phyloP scores from a whole-genome alignment of 2,888 invertebrate species.

The Platycheirus rosarum region DNA sequence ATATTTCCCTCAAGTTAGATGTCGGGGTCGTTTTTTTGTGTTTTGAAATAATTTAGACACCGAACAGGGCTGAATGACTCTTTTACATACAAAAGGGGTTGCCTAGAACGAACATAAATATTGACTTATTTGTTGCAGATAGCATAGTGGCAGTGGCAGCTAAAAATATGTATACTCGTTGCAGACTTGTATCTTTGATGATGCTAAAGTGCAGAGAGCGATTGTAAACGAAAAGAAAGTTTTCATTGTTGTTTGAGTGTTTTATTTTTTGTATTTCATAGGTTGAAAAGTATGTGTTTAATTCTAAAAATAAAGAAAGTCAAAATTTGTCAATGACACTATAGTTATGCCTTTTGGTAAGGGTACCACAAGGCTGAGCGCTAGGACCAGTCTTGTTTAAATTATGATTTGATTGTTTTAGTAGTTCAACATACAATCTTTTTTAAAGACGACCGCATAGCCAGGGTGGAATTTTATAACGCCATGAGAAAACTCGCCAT shows the following conservation, averaged over 20 bases:
- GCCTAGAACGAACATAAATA: conserved; percentile 16
- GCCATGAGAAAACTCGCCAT: too few species aligned
- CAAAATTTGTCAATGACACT: too few species aligned
- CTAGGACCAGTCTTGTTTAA: too few species aligned
- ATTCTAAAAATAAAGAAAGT: neutral
- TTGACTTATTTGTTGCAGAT: conserved; percentile 18
- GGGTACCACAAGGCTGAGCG: too few species aligned
- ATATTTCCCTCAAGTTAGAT: neutral
- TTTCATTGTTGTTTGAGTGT: neutral
- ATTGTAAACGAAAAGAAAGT: neutral
- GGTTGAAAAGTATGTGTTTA: too few species aligned
- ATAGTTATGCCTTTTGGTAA: too few species aligned
- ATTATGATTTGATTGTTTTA: too few species aligned
- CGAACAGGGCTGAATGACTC: conserved; percentile 8
- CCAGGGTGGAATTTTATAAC: too few species aligned
- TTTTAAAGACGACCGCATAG: too few species aligned
- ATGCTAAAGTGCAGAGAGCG: conserved; percentile 17
- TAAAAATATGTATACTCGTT: neutral
- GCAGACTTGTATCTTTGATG: conserved; percentile 12
- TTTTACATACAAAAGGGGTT: neutral
- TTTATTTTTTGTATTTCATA: too few species aligned
- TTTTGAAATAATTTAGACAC: conserved; percentile 23
- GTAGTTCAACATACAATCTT: too few species aligned
- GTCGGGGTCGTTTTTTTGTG: conserved; percentile 27
- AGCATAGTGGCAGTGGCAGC: neutral